Evolutionary conservation across 2,797 vertebrate species (phyloP).

Genomic region (Hyperoplus immaculatus): DNA sequence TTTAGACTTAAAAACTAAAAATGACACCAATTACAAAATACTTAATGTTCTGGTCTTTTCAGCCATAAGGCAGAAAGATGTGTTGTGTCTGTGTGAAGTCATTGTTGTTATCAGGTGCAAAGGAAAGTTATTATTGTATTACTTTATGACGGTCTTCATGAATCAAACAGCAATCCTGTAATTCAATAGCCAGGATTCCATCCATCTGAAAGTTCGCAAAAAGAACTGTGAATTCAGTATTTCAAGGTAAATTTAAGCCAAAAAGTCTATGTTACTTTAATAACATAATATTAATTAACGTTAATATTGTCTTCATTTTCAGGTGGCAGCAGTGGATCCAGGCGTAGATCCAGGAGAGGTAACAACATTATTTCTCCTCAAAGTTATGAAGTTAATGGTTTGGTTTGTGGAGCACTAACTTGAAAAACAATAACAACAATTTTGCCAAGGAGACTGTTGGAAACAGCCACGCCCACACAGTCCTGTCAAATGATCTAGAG

Average conservation of each 20-base stretch:
- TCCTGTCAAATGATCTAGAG: too few relatives aligned
- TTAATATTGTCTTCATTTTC: not conserved
- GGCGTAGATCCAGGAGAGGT: not conserved
- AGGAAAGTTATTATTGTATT: conserved; percentile 20
- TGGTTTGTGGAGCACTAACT: not conserved
- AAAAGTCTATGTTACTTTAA: too few relatives aligned
- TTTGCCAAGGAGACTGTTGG: too few relatives aligned
- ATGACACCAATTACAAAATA: not conserved
- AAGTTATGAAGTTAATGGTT: not conserved
- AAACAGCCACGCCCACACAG: too few relatives aligned
- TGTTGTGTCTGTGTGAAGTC: not conserved
- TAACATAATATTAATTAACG: too few relatives aligned
- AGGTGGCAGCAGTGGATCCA: not conserved
- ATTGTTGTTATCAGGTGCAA: conserved; percentile 9
- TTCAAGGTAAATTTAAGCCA: too few relatives aligned
- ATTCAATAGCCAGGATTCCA: too few relatives aligned
- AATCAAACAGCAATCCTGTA: too few relatives aligned
- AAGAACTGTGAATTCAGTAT: not conserved
- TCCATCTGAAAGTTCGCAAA: too few relatives aligned
- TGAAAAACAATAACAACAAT: too few relatives aligned
- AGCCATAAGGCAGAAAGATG: not conserved
- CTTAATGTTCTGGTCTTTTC: not conserved
- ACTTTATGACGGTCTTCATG: not conserved
- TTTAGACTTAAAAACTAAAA: not conserved
- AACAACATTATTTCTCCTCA: not conserved